phyloP scores from a whole-genome alignment of 2,888 invertebrate genomes.

The Scaptomyza flava region DNA sequence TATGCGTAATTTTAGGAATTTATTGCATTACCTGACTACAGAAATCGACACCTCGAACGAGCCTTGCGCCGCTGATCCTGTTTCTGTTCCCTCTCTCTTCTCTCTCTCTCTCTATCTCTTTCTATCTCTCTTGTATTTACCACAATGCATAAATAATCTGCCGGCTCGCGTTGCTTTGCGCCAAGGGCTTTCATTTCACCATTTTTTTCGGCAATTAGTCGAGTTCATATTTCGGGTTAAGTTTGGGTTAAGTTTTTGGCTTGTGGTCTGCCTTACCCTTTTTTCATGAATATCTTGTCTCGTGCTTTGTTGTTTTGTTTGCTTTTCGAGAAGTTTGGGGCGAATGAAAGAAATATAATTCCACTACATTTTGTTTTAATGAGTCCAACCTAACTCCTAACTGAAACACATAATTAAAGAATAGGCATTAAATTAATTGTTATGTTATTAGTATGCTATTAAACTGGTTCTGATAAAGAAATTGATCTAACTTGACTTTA shows the following conservation, averaged over 20 bases:
- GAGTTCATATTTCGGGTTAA: constrained; percentile 67
- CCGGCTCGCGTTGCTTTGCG: constrained; percentile 1
- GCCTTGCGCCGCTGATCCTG: constrained; percentile 19
- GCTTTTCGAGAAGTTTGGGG: neutral
- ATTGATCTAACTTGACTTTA: neutral
- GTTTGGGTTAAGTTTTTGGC: constrained; percentile 52
- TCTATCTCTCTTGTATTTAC: constrained; percentile 20
- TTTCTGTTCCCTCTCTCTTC: constrained; percentile 7
- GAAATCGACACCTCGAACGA: constrained; percentile 44
- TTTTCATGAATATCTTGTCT: constrained; percentile 18
- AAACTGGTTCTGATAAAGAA: neutral
- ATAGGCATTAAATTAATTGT: neutral
- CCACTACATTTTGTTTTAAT: neutral
- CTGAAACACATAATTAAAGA: neutral
- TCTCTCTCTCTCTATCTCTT: too few relatives aligned
- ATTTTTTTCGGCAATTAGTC: constrained; percentile 68
- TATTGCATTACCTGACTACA: constrained; percentile 51
- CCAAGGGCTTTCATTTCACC: constrained; percentile 52
- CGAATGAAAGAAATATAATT: constrained; percentile 1
- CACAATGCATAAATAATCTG: constrained; percentile 53
- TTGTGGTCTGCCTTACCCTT: constrained; percentile 27
- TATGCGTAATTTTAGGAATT: constrained; percentile 55
- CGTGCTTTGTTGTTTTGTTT: constrained; percentile 20
- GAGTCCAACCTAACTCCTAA: neutral
- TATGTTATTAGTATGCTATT: neutral